Evolutionary conservation across 2,888 invertebrate genomes (phyloP), one percentile per base, ranked within the genome.

Genomic region (Hecatera dysodea): DNA sequence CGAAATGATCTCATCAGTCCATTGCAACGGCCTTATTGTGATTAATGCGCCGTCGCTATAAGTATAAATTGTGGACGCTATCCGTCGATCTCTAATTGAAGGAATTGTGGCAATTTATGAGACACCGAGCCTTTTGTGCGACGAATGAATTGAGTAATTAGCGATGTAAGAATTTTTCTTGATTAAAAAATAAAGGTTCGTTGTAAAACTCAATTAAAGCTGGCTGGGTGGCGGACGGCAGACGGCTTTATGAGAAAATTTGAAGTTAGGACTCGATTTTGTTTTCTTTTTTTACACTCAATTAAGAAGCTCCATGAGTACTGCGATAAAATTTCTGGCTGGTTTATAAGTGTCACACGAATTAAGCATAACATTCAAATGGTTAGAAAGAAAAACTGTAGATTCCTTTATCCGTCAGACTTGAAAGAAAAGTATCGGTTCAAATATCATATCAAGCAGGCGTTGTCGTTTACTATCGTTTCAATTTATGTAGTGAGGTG

Each of bases 51-150:
- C 82, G 89, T 88, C 88, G 81, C 86, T 86, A 84, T 85, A 65
- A 76, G 82, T 82, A 85, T 85, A 85, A 85, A 83, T 85, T 83
- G 92, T 87, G 86, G 87, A 89, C 92, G 87, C 89, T 93, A 93
- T 93, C 93, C 89, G 90, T 90, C 91, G 91, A 94, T 93, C 91
- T 87, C 81, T 90, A 93, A 94, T 94, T 93, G 92, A 92, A 87
- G 87, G 90, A 93, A 91, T 94, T 93, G 93, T 89, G 88, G 90
- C 93, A 91, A 93, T 91, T 91, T 89, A 85, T 84, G 72, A 85
- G 87, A 86, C 81, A 88, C 82, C 82, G 83, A 87, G 83, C 76
- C 80, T 88, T 86, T 86, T 82, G 86, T 82, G 78, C 82, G 76
- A 73, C 84, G 87, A 80, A 86, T 87, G 91, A 92, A 94, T 94